These are phyloP conservation scores for Andrena chrysosceles DNA, from an alignment of 2,888 invertebrate genomes.

Conservation along the genomic window DNA sequence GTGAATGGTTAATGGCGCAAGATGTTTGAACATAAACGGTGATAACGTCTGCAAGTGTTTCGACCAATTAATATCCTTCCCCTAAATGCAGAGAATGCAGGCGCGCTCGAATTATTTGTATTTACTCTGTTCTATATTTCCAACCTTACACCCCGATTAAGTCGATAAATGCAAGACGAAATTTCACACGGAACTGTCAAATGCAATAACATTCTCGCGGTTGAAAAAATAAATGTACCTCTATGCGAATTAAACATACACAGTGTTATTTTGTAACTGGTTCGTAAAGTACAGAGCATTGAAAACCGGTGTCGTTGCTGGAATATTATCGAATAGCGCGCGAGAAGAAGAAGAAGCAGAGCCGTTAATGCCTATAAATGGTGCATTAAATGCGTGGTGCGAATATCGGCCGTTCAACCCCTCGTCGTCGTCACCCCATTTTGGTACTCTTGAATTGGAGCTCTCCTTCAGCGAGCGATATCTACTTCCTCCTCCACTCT, in stretches of 20 bases:
- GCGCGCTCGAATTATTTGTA: slow-evolving; percentile 10
- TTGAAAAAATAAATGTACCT: neutral
- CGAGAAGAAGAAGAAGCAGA: neutral
- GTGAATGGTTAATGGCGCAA: slow-evolving; percentile 84
- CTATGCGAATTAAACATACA: too few species aligned
- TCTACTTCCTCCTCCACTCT: slow-evolving; percentile 26
- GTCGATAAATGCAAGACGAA: neutral
- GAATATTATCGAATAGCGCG: neutral
- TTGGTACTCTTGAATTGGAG: slow-evolving; percentile 47
- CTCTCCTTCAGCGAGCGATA: slow-evolving; percentile 32
- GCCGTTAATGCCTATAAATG: slow-evolving; percentile 45
- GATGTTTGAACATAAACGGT: slow-evolving; percentile 64
- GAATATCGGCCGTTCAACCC: slow-evolving; percentile 49
- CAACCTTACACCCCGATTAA: neutral
- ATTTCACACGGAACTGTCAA: neutral
- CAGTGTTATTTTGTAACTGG: too few species aligned
- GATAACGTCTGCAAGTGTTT: slow-evolving; percentile 78
- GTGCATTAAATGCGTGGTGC: slow-evolving; percentile 49
- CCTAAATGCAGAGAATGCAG: slow-evolving; percentile 26
- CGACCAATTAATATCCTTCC: slow-evolving; percentile 80
- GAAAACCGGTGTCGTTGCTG: neutral
- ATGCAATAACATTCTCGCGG: neutral
- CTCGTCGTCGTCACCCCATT: slow-evolving; percentile 43
- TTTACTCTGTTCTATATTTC: neutral
- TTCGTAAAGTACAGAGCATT: neutral